Conservation (phyloP, 2,113 vertebrate species). For the Echinops telfairi region DNA sequence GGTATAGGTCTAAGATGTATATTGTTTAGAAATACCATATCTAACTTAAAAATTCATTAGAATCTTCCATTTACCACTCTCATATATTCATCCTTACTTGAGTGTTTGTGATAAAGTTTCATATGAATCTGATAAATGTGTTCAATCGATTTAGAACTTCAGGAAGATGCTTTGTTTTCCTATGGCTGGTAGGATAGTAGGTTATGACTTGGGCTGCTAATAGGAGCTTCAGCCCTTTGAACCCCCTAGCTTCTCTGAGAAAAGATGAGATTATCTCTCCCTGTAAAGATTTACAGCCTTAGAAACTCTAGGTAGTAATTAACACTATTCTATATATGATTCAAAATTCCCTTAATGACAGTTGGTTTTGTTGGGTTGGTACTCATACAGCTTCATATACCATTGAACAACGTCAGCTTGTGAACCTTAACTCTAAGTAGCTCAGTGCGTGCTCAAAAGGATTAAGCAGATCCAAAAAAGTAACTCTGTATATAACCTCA, state of each 20-base stretch:
- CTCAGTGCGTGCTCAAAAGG: neutral
- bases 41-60: neutral
- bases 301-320: no score
- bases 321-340: no score
- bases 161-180: neutral
- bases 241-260: no score
- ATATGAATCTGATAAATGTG: neutral
- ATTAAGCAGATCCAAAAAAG: neutral
- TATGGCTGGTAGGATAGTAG: neutral
- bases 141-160: neutral
- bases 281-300: no score
- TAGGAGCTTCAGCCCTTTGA: no score
- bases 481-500: neutral
- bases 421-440: neutral
- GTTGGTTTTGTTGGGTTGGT: no score
- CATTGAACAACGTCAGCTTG: neutral
- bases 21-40: conserved; percentile 22
- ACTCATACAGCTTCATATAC: neutral
- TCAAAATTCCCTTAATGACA: no score
- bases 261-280: no score
- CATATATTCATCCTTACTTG: neutral
- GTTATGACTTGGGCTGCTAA: no score
- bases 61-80: neutral
- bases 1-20: neutral
- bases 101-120: neutral